These are phyloP conservation scores for Acleris holmiana DNA, from an alignment of 2,888 invertebrate genomes.

Conservation along the genomic window DNA sequence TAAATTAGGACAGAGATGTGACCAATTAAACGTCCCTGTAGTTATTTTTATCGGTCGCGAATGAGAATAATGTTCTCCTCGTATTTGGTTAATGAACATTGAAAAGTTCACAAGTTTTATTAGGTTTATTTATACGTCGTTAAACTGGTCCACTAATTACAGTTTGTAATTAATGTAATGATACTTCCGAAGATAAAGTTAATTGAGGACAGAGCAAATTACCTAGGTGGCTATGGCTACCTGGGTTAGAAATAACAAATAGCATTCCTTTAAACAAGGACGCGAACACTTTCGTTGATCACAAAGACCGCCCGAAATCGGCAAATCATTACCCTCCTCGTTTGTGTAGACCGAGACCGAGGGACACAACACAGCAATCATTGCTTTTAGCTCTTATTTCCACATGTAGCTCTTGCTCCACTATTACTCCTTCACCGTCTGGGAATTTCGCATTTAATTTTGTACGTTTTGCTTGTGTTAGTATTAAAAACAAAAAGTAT, in stretches of 20 bases:
- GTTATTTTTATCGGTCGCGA: slow-evolving; percentile 33
- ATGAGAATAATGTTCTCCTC: slow-evolving; percentile 21
- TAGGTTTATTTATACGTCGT: slow-evolving; percentile 4
- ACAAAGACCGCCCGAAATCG: slow-evolving; percentile 18
- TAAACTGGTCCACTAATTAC: slow-evolving; percentile 23
- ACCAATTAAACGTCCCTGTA: slow-evolving; percentile 33
- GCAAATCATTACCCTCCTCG: slow-evolving; percentile 17
- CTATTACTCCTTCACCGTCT: slow-evolving; percentile 30
- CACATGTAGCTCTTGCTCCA: slow-evolving; percentile 39
- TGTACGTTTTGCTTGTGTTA: slow-evolving; percentile 10
- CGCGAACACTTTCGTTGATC: slow-evolving; percentile 12
- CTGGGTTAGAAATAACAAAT: slow-evolving; percentile 30
- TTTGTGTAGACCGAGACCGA: slow-evolving; percentile 7
- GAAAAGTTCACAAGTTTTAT: slow-evolving; percentile 15
- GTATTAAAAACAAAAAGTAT: slow-evolving; percentile 24
- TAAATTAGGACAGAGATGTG: slow-evolving; percentile 34
- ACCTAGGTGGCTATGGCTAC: slow-evolving; percentile 24
- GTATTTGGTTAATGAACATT: slow-evolving; percentile 19
- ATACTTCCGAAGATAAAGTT: slow-evolving; percentile 22
- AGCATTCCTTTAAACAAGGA: slow-evolving; percentile 17
- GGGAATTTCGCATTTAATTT: slow-evolving; percentile 32
- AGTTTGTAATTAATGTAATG: slow-evolving; percentile 22
- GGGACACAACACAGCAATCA: slow-evolving; percentile 9
- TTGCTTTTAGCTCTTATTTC: slow-evolving; percentile 34
- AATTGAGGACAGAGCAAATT: slow-evolving; percentile 22